Conservation (phyloP, 2,113 vertebrate species). For the Uria aalge region DNA sequence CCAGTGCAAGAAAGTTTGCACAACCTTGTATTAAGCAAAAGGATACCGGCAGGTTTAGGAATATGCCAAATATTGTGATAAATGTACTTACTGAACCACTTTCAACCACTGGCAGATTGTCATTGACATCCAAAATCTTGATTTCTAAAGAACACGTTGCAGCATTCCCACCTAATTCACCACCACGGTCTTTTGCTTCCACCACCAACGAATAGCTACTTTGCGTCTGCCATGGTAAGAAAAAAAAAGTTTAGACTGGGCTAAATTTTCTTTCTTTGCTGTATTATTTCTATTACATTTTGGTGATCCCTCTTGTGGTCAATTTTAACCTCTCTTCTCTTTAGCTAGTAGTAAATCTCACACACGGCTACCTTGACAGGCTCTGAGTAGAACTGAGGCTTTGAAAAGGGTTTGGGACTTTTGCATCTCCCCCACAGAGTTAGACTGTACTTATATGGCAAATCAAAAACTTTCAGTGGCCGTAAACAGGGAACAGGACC, state of each 20-base stretch:
- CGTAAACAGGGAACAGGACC: not conserved
- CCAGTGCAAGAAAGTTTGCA: not conserved
- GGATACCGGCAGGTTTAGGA: not conserved
- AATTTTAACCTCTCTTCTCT: not conserved
- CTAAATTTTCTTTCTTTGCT: not conserved
- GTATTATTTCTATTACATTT: not conserved
- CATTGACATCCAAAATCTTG: slow-evolving; percentile 80
- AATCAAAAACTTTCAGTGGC: not conserved
- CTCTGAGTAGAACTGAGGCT: not conserved
- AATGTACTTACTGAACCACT: slow-evolving; percentile 52
- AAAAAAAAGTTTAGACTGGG: not conserved
- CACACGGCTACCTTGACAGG: not conserved
- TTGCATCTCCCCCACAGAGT: not conserved
- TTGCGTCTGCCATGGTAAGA: slow-evolving; percentile 51
- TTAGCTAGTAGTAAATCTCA: not conserved
- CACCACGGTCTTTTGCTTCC: slow-evolving; percentile 74
- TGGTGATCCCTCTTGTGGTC: not conserved
- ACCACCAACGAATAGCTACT: slow-evolving; percentile 74
- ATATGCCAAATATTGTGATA: not conserved
- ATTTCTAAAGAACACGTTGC: slow-evolving; percentile 69
- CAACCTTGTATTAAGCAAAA: not conserved
- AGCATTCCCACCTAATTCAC: slow-evolving; percentile 18
- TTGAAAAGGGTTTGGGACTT: not conserved
- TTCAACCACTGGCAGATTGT: slow-evolving; percentile 76
- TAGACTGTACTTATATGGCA: not conserved